phyloP scores from a whole-genome alignment of 2,113 vertebrate genomes.

The Bos javanicus region DNA sequence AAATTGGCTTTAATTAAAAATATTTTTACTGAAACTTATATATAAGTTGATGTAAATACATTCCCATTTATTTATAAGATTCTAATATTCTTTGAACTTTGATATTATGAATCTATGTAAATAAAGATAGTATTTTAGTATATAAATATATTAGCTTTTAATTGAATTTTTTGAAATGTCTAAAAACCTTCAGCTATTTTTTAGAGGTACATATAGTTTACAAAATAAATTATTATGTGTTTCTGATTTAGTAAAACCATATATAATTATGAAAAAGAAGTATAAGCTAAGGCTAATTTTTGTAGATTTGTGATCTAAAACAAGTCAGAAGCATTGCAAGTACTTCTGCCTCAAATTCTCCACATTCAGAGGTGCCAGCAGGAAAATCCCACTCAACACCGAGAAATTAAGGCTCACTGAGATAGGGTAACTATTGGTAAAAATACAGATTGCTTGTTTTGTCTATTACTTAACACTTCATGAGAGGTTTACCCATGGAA shows the following conservation, averaged over 20 bases:
- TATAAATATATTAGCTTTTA: not conserved
- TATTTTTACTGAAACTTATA: not conserved
- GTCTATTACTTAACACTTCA: not conserved
- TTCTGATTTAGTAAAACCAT: not conserved
- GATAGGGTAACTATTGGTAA: not conserved
- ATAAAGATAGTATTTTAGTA: not conserved
- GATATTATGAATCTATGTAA: not conserved
- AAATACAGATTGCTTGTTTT: not conserved
- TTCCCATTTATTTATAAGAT: not conserved
- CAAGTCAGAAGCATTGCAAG: not conserved
- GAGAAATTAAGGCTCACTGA: not conserved
- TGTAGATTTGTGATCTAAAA: not conserved
- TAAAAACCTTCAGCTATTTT: not conserved
- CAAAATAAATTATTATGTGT: not conserved
- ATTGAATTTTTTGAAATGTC: not conserved
- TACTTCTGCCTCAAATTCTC: no score
- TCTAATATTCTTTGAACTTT: not conserved
- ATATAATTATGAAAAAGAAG: not conserved
- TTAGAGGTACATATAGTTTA: not conserved
- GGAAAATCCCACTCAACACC: not conserved
- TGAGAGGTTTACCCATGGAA: not conserved
- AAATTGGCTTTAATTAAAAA: not conserved
- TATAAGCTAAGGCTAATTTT: not conserved
- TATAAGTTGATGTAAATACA: not conserved
- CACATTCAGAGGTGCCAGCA: not conserved